Evolutionary conservation across 2,797 vertebrate genomes (phyloP).

Genomic region (Coluber constrictor): DNA sequence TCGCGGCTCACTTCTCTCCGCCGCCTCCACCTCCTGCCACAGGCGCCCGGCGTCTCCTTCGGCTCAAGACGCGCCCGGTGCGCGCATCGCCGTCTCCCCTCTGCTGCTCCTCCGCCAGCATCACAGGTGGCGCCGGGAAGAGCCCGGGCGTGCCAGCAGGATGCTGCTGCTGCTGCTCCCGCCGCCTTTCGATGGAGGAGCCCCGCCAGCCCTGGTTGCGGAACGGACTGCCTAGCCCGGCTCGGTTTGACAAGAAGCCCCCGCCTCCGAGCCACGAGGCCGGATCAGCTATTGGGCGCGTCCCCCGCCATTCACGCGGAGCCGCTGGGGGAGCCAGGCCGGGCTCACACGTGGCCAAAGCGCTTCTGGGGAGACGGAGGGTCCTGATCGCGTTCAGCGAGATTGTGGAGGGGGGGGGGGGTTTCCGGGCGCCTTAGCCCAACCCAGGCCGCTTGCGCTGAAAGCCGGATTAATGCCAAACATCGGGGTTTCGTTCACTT

Average conservation of each 20-base stretch:
- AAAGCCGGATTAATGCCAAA: not conserved
- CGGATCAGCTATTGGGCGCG: constrained; percentile 10
- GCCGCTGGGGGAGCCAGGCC: not conserved
- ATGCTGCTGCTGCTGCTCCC: not conserved
- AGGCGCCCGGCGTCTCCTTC: not conserved
- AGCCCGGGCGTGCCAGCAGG: not conserved
- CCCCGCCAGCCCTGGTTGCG: not conserved
- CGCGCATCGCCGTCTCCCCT: not conserved
- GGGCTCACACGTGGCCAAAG: not conserved
- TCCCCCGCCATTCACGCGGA: not conserved
- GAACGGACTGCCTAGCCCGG: not conserved
- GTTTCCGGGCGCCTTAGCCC: not conserved
- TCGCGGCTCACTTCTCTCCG: not conserved
- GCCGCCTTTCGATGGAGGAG: not conserved
- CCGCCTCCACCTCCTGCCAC: not conserved
- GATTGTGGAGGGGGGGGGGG: not conserved
- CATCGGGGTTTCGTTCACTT: not conserved
- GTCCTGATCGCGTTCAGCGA: not conserved
- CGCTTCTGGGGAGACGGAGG: not conserved
- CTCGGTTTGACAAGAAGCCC: not conserved
- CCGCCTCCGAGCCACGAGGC: constrained; percentile 15
- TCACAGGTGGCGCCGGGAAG: constrained; percentile 22
- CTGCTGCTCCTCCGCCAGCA: constrained; percentile 7
- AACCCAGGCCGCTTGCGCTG: not conserved
- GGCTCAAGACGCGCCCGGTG: constrained; percentile 10